Evolutionary conservation across 2,113 vertebrate genomes (phyloP).

Genomic region (Sclerurus mexicanus): DNA sequence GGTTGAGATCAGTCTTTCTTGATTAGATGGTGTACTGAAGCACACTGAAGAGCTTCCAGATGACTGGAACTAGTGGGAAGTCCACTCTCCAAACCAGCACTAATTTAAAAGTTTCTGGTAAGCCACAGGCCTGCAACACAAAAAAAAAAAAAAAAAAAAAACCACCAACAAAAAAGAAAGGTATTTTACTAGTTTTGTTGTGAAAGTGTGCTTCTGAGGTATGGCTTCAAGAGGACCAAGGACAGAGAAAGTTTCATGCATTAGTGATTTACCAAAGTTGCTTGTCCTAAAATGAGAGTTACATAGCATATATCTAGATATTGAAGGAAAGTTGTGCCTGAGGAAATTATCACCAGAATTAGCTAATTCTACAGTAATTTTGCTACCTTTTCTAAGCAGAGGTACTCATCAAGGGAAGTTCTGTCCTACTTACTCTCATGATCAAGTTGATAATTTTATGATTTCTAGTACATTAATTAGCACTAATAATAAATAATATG

Average conservation of each 20-base stretch:
- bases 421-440: background rate
- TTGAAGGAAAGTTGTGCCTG: background rate
- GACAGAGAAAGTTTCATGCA: background rate
- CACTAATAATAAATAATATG: background rate
- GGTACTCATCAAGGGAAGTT: background rate
- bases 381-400: background rate
- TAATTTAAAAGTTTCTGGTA: rapidly evolving
- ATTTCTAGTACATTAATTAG: background rate
- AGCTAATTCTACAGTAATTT: background rate
- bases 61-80: background rate
- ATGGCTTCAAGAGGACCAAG: background rate
- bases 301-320: background rate
- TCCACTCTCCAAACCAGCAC: background rate
- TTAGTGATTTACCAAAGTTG: background rate
- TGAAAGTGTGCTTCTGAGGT: background rate
- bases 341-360: background rate
- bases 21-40: background rate
- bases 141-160: background rate
- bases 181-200: background rate
- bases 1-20: background rate
- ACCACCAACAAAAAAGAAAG: background rate
- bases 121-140: background rate
- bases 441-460: background rate
- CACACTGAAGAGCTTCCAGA: background rate
- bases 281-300: background rate